Base-by-base conservation (phyloP, 92 coral and sea anemone species). In the Bergia puertoricense region DNA sequence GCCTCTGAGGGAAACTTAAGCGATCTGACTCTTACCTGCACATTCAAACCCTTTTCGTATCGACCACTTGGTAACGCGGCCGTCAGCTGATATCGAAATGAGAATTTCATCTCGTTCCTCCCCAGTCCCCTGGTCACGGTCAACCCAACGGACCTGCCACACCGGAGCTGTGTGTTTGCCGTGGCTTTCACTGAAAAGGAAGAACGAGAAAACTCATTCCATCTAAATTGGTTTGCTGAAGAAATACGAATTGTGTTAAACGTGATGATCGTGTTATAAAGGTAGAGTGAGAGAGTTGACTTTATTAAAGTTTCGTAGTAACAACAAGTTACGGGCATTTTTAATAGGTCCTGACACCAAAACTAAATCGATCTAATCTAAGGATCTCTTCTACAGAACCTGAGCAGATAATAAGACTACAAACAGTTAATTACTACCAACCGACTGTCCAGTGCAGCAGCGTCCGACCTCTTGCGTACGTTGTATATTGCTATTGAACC, bases 101-200 rank as follows among this genome's bases (percentile, higher is more conserved):
- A 97, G 98, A 82, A 97, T 97, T 87, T 97, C 99, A 88, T 95
- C 98, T 40, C 92, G 89, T 72, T 97, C 99, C 38, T 97, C 98
- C 37, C 96, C 99, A 85, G 92, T 69, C 77, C 95, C 98, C 86
- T 97, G 99, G 23, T 97, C 98, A 71, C 99, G 92, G 81, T 91
- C 92, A 74, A 97, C 97, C 99, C 99, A 97, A 74, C 94, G 93
- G 81, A 97, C 95, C 85, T 95, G 98, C 99, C 99, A 97, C 40
- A 97, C 98, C 66, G 99, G 99, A n/a, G 99, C 95, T 5, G 94
- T 90, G 86, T 97, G 99, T 65, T 97, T 97, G 8, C 99, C 99
- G 36, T 95, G 97, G 88, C 94, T 96, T 88, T 97, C 99, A 87
- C 99, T 96, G 74, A 39, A 56, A 72, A 23, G 22, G 48, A 41